Evolutionary conservation across 2,797 vertebrate genomes (phyloP), one percentile per base, ranked within the genome.

Genomic region (Brachyrhaphis roseni): DNA sequence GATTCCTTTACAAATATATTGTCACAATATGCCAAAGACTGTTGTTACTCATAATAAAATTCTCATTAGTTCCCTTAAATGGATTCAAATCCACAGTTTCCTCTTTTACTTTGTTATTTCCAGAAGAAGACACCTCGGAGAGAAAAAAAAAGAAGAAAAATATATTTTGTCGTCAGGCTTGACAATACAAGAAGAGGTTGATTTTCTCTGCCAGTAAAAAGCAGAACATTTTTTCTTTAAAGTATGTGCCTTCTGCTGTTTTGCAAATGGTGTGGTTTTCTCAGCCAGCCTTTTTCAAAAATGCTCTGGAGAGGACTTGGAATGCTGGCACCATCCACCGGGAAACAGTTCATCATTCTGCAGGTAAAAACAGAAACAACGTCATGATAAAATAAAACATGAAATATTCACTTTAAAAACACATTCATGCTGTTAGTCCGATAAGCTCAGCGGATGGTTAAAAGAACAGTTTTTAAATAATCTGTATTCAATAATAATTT

Each of bases 311-410:
- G 90, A 95, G 95, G 95, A 96, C 95, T 86, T 95, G 97, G 96
- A 98, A 98, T 97, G 97, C 97, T 97, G 97, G 97, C 96, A 96
- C 93, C 94, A 96, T 97, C 97, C 97, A 94, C 90, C 93, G 96
- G 97, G 97, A 97, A 98, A 98, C 97, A 97, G 96, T 97, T 98
- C 96, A 97, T 92, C 94, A 95, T 96, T 97, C 97, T 98, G 88
- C 46, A 91, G 77, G 75, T 11, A 28, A 87, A 57, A 79, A 20
- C 5, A 46, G 82, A 53, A 64, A 39, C 18, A 8, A 3, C 8
- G 51, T 47, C 46, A 47, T 4, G 15, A 47, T 47, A 1, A 47
- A 47, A 3, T 51, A 3, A 51, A 51, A 23, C 1, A 26, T 23
- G 1, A 57, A 57, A 57, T 13, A 13, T 59, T 59, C 55, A 31